A percentile compares a stretch with the other conserved stretches of the same genome.
Conservation (phyloP, 2,888 invertebrate genomes). For the Microchrysa polita region DNA sequence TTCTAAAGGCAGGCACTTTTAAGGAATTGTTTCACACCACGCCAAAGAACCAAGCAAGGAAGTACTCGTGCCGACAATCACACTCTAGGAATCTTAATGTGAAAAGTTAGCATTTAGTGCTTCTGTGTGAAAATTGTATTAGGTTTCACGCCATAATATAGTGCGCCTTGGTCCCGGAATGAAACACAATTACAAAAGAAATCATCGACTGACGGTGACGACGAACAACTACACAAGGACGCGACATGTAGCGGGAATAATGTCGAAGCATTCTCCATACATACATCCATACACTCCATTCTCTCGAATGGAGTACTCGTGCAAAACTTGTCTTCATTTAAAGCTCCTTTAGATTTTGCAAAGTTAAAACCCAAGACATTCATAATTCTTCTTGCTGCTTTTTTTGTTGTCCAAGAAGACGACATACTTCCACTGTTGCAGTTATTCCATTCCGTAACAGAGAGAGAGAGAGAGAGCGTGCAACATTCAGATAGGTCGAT, state of each 20-base stretch:
- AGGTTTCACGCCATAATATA: constrained; percentile 1
- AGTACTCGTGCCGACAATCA: constrained; percentile 10
- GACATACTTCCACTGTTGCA: constrained; percentile 4
- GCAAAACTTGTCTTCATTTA: constrained; percentile 21
- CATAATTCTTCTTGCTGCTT: constrained; percentile 27
- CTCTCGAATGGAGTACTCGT: neutral
- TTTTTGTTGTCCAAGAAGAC: neutral
- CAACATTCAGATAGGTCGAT: too few species aligned
- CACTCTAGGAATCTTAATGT: constrained; percentile 15
- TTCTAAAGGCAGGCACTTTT: constrained; percentile 4
- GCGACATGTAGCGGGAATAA: neutral
- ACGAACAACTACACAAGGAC: neutral
- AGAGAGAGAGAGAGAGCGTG: too few species aligned
- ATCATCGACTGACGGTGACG: neutral
- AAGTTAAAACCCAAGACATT: constrained; percentile 30
- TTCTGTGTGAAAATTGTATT: neutral
- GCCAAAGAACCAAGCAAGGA: neutral
- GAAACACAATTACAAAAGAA: constrained; percentile 25
- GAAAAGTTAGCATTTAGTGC: constrained; percentile 18
- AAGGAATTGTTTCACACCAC: neutral
- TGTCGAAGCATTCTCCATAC: neutral
- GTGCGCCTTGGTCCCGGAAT: neutral
- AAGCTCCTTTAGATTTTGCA: constrained; percentile 28
- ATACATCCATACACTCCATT: too few species aligned
- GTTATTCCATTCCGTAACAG: neutral